A percentile compares a stretch with the other conserved stretches of the same genome.
Conservation (phyloP, 2,888 invertebrate genomes). For the Spicauda simplicius region DNA sequence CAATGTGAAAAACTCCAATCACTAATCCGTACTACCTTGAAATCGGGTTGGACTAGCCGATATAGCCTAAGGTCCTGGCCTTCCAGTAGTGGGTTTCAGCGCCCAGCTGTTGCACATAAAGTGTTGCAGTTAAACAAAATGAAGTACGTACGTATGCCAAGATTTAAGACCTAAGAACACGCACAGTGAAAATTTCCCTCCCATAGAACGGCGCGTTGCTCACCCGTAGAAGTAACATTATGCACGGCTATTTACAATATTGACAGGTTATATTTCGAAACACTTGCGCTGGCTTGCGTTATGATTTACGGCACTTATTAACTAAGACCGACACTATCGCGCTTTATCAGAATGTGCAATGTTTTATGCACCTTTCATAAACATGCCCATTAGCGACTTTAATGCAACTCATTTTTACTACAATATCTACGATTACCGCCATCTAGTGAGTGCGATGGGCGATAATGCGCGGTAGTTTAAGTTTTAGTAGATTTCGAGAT, state of each 20-base stretch:
- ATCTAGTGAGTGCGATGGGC: slow-evolving; percentile 46
- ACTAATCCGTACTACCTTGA: too few relatives aligned
- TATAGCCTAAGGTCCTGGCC: too few relatives aligned
- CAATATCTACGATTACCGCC: slow-evolving; percentile 48
- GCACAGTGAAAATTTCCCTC: slow-evolving; percentile 32
- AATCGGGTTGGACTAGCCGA: too few relatives aligned
- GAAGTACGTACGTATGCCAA: slow-evolving; percentile 20
- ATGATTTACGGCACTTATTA: slow-evolving; percentile 44
- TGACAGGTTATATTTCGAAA: slow-evolving; percentile 42
- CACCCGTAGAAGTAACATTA: slow-evolving; percentile 29
- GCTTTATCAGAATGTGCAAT: slow-evolving; percentile 30
- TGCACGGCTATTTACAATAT: slow-evolving; percentile 39
- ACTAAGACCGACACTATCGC: slow-evolving; percentile 38
- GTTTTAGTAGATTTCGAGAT: not conserved
- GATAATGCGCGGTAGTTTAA: not conserved
- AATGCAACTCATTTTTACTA: slow-evolving; percentile 14
- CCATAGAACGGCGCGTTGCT: not conserved
- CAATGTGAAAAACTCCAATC: too few relatives aligned
- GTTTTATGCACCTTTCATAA: slow-evolving; percentile 35
- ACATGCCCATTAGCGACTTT: slow-evolving; percentile 17
- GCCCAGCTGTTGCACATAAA: too few relatives aligned
- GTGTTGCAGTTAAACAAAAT: not conserved
- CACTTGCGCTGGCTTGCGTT: slow-evolving; percentile 23
- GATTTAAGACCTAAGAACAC: slow-evolving; percentile 44
- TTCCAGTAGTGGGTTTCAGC: too few relatives aligned